phyloP scores from a whole-genome alignment of 2,888 invertebrate genomes.

The Habrosyne pyritoides region DNA sequence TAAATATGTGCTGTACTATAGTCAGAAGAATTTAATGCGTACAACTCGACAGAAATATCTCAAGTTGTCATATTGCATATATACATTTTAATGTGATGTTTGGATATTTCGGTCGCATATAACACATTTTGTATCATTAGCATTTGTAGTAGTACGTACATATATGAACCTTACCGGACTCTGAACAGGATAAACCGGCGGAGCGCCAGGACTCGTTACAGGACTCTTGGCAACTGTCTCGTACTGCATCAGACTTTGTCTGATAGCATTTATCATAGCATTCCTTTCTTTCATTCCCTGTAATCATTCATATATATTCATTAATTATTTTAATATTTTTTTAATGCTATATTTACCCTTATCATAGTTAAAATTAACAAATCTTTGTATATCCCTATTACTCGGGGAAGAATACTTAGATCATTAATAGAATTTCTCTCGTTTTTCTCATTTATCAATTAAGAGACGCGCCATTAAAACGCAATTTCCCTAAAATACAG shows the following conservation, averaged over 20 bases:
- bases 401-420: no score
- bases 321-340: no score
- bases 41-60: not conserved
- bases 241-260: conserved; percentile 94
- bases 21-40: not conserved
- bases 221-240: conserved; percentile 88
- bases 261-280: conserved; percentile 93
- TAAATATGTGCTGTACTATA: no score
- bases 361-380: no score
- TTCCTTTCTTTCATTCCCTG: conserved; percentile 84
- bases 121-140: not conserved
- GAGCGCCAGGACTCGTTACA: conserved; percentile 77
- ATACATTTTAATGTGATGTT: not conserved
- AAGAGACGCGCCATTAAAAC: no score
- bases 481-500: no score
- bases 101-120: not conserved
- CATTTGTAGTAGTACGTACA: not conserved
- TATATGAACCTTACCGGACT: conserved; percentile 70
- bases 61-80: not conserved
- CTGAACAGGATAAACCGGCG: conserved; percentile 84
- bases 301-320: conserved; percentile 33
- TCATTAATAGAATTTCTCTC: no score
- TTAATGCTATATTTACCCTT: no score
- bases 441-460: no score
- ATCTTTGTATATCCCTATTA: no score